Percentiles rank a stretch among this genome's conserved stretches.
Evolutionary conservation across 2,797 vertebrate species (phyloP).

Genomic region (Coracias cyanogaster): DNA sequence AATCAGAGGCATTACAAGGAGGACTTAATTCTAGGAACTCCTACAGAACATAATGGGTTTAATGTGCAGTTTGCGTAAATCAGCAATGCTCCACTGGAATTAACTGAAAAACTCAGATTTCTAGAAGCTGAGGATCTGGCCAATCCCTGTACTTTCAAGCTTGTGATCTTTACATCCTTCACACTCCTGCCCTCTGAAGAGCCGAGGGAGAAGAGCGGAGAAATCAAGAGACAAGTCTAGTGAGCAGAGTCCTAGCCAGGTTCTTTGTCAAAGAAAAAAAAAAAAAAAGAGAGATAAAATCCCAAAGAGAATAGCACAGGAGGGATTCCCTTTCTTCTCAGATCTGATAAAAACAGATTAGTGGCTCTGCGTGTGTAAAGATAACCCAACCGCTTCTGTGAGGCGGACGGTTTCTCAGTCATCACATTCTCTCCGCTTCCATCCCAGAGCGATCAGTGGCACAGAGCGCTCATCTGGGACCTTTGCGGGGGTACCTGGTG

Average conservation of each 20-base stretch:
- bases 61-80: neutral
- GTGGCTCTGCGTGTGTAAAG: neutral
- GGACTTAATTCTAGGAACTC: neutral
- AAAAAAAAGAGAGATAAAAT: neutral
- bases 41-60: neutral
- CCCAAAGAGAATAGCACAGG: neutral
- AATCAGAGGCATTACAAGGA: neutral
- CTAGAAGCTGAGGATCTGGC: neutral
- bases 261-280: slow-evolving; percentile 3
- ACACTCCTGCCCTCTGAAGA: neutral
- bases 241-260: neutral
- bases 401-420: neutral
- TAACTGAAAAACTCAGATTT: neutral
- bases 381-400: neutral
- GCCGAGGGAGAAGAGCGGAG: neutral
- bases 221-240: neutral
- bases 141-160: neutral
- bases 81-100: neutral
- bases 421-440: neutral
- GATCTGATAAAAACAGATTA: slow-evolving; percentile 60
- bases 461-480: neutral
- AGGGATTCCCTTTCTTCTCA: slow-evolving; percentile 51
- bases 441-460: neutral
- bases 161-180: neutral
- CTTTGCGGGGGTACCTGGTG: neutral